phyloP scores from a whole-genome alignment of 2,888 invertebrate species.

The Scrobipalpa costella region DNA sequence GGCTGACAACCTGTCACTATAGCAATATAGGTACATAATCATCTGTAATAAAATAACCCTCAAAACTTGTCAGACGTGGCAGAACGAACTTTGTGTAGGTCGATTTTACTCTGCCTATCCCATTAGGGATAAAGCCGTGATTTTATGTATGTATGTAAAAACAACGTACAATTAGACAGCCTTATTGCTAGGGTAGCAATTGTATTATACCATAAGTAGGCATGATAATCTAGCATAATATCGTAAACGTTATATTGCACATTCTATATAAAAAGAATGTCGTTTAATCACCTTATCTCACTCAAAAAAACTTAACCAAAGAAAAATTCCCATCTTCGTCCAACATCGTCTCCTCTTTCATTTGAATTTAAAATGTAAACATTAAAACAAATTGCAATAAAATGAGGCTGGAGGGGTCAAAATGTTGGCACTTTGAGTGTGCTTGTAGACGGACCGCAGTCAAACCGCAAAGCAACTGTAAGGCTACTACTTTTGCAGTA shows the following conservation, averaged over 20 bases:
- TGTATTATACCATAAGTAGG: too few species aligned
- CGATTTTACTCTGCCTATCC: too few species aligned
- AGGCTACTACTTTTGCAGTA: too few species aligned
- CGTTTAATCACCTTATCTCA: constrained; percentile 1
- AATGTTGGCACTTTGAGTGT: constrained; percentile 33
- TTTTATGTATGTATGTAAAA: too few species aligned
- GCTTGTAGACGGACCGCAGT: constrained; percentile 29
- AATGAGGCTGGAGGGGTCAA: constrained; percentile 25
- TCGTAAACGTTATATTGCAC: background rate
- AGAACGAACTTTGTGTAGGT: too few species aligned
- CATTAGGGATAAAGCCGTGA: too few species aligned
- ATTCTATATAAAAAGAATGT: background rate
- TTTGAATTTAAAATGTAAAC: constrained; percentile 28
- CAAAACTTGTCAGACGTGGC: too few species aligned
- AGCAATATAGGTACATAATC: too few species aligned
- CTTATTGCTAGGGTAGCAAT: too few species aligned
- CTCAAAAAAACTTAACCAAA: background rate
- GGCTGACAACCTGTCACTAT: too few species aligned
- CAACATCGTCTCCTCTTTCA: background rate
- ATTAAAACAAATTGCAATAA: constrained; percentile 32
- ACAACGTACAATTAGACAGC: too few species aligned
- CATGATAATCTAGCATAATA: background rate
- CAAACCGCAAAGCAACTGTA: background rate
- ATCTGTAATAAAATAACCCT: too few species aligned
- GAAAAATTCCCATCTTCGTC: constrained; percentile 5